Base-by-base conservation (phyloP, 1,140 invertebrate species). In the Magallana ariakensis region DNA sequence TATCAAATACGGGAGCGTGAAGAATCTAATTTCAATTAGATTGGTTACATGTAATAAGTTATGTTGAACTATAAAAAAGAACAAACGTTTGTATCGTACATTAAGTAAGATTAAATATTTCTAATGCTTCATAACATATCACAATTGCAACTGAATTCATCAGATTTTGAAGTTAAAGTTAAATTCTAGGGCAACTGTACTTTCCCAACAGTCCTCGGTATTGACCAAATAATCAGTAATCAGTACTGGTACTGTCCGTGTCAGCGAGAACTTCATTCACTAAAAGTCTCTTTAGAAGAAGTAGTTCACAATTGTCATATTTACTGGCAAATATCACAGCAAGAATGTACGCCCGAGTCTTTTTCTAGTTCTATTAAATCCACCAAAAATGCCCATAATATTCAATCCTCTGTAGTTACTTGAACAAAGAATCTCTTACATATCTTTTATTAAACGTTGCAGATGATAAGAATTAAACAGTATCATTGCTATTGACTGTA, bases 401-500 rank as follows among this genome's bases (percentile, higher is more conserved):
- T 11, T 16, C 11, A 82, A 1, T 83, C 85, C 19, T 75, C 81
- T 54, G 60, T 80, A 86, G 7, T 16, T 62, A 86, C 16, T 15
- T 66, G 56, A 80, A 66, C 62, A 22, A 1, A 66, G 60, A 19
- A 62, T 16, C 19, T 66, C 19, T 26, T 66, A 4, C 62, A 66
- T 66, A 22, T n/a, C 5, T 66, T 66, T 66, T 9, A 5, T 22
- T 22, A 66, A 19, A 10, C 9, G 19, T 1, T n/a, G 19, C n/a
- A 66, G 62, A 66, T 87, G 86, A 19, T 66, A 83, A 6, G 81
- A 62, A 22, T 84, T 87, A 60, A 58, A 57, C 9, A 83, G 13
- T 62, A 75, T 56, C 13, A 87, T 15, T 60, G 86, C 86, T 19
- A 84, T 15, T 19, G 86, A 87, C 9, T 16, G 26, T 16, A 13